phyloP scores from a whole-genome alignment of 2,797 vertebrate species.

The Stomatorhinus walkeri region DNA sequence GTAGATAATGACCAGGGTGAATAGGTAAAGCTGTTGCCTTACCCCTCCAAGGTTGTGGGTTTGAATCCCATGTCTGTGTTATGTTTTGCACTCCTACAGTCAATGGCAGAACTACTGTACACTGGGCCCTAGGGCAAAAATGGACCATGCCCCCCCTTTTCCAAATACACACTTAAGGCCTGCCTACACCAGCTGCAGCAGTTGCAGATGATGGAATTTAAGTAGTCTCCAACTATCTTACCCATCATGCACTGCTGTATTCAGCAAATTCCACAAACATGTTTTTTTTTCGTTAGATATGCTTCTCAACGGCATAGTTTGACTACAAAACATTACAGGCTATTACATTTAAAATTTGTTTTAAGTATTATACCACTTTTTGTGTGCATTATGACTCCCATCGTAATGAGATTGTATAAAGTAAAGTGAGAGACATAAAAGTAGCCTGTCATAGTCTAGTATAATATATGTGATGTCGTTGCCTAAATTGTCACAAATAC shows the following conservation, averaged over 20 bases:
- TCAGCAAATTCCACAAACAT: background rate
- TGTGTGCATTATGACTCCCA: background rate
- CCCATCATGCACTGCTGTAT: background rate
- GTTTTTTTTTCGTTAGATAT: background rate
- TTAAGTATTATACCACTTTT: background rate
- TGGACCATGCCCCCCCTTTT: background rate
- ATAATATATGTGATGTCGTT: background rate
- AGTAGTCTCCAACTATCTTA: background rate
- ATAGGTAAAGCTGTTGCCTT: background rate
- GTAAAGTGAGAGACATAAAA: background rate
- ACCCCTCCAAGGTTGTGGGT: background rate
- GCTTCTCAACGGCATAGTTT: background rate
- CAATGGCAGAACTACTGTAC: background rate
- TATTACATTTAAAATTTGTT: background rate
- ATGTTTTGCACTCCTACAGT: background rate
- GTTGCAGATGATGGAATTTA: background rate
- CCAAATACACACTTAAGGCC: background rate
- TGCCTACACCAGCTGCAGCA: background rate
- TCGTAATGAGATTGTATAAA: background rate
- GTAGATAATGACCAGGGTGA: background rate
- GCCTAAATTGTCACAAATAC: background rate
- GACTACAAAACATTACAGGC: background rate
- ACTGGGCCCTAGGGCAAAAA: background rate
- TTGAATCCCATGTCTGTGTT: background rate
- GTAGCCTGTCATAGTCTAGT: background rate